Base-by-base conservation (phyloP, 2,888 invertebrate species). In the Dicranocentrus wangi region DNA sequence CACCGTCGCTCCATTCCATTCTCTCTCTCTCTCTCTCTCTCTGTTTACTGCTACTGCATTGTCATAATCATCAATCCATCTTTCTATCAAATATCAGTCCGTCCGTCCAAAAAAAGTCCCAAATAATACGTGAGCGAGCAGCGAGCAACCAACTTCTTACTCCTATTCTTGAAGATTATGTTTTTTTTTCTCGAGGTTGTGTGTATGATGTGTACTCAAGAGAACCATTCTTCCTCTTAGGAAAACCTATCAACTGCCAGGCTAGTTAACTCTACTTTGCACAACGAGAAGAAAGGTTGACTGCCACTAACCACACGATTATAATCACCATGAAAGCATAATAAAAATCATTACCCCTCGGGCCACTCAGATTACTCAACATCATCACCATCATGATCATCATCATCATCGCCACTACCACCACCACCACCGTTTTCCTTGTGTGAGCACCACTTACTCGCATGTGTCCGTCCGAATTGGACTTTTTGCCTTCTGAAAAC, bases 251-350 rank as follows among this genome's bases (percentile, higher is more conserved):
- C 80, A 80, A 80, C 72, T 80, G 71, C 71, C 71, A 72, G 68
- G 73, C 81, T 81, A 81, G 81, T 81, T 81, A 81, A 75, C 81
- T 75, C 73, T 72, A 68, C 68, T 79, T 79, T 79, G 66, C 79
- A 71, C n/a, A 63, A 3, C 39, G 13, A 70, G 69, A 65, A 66
- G 51, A 71, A 66, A 79, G 51, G 71, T 53, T 79, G 78, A 80
- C 72, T 81, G 69, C 75, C 75, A 81, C 73, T 75, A 81, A 81
- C 81, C 81, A 81, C 81, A 81, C 75, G 81, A 81, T 81, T 81
- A 75, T 81, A 81, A 81, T 81, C 81, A 81, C 81, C 68, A 80
- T 81, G 81, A 81, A 81, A 75, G 81, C 69, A 81, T 81, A 81
- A 81, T 73, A 80, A 81, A 81, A 81, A 81, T 75, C 69, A 68